These are phyloP conservation scores for Brachionus paranguensis DNA, from an alignment of 1,140 invertebrate genomes.

Conservation along the genomic window DNA sequence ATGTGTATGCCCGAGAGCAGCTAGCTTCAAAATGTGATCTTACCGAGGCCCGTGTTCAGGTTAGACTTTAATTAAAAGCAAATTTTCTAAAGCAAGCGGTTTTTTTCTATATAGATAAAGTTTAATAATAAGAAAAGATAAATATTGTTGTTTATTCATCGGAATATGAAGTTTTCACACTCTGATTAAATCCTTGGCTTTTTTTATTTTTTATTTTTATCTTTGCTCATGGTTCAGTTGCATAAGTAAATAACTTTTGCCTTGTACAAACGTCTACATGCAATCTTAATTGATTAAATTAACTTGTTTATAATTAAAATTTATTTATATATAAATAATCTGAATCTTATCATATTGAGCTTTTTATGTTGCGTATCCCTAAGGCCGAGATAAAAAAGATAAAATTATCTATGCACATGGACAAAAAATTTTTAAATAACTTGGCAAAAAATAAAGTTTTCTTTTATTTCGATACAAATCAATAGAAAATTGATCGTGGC, in stretches of 20 bases:
- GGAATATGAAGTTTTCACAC: background rate
- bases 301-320: background rate
- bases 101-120: background rate
- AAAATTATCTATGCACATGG: background rate
- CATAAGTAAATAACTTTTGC: background rate
- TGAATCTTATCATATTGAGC: background rate
- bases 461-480: no score
- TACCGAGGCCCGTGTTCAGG: constrained; percentile 55
- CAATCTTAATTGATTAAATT: background rate
- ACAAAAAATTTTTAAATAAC: background rate
- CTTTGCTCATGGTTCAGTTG: constrained; percentile 3
- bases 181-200: constrained; percentile 9
- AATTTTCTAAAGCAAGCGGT: background rate
- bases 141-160: background rate
- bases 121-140: constrained; percentile 8
- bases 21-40: constrained; percentile 62
- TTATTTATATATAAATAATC: background rate
- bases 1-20: constrained; percentile 90
- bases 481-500: no score
- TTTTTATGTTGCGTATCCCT: background rate
- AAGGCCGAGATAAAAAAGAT: background rate
- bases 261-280: background rate
- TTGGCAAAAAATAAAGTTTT: no score
- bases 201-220: background rate
- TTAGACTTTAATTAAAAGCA: constrained; percentile 41